Conservation (phyloP, 1,140 invertebrate species). For the Aphaenogaster rudis region DNA sequence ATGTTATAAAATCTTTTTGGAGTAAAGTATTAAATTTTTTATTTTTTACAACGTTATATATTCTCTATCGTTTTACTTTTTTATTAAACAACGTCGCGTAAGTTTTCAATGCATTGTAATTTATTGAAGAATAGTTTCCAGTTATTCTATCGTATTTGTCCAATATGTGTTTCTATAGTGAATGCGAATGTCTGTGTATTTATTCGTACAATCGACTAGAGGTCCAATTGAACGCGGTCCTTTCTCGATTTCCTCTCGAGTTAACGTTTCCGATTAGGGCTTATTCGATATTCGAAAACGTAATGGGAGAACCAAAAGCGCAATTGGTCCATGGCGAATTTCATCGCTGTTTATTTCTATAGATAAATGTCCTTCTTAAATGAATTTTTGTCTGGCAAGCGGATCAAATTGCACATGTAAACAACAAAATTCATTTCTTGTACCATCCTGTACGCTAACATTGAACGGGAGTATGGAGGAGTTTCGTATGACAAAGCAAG, state of each 20-base stretch:
- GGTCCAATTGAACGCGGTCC: background rate
- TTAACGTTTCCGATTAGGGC: conserved; percentile 51
- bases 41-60: background rate
- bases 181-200: conserved; percentile 23
- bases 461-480: background rate
- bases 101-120: conserved; percentile 28
- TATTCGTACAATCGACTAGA: conserved; percentile 34
- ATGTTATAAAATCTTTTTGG: background rate
- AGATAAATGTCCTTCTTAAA: background rate
- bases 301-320: conserved; percentile 5
- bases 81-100: background rate
- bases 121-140: conserved; percentile 34
- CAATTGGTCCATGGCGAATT: conserved; percentile 12
- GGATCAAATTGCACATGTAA: background rate
- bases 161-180: background rate
- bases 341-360: conserved; percentile 11
- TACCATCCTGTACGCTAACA: background rate
- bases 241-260: conserved; percentile 61
- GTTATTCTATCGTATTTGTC: conserved; percentile 15
- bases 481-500: conserved; percentile 23
- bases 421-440: background rate
- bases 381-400: background rate
- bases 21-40: background rate
- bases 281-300: conserved; percentile 42
- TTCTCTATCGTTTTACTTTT: conserved; percentile 8